Evolutionary conservation across 2,113 vertebrate species (phyloP).

Genomic region (Microcebus lehilahytsara): DNA sequence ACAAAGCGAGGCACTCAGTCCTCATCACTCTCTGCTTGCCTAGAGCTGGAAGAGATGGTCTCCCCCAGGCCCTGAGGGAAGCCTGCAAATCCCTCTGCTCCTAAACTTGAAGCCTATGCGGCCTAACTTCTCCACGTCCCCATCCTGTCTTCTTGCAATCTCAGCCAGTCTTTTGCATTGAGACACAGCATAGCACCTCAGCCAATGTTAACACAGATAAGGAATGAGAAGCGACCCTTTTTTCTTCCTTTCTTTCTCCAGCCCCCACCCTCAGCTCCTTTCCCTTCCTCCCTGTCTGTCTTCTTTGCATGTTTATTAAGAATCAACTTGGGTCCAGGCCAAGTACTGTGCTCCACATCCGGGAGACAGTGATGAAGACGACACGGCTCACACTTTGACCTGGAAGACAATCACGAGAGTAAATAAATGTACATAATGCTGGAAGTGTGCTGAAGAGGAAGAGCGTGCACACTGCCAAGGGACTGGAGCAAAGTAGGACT

Average conservation of each 20-base stretch:
- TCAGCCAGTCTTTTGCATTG: neutral
- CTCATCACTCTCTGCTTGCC: neutral
- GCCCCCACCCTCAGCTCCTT: neutral
- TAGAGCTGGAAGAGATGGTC: accelerated
- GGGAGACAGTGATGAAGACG: neutral
- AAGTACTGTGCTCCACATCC: too few relatives aligned
- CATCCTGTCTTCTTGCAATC: neutral
- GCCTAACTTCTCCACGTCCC: neutral
- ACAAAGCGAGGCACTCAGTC: neutral
- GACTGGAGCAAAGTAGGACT: neutral
- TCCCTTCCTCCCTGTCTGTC: neutral
- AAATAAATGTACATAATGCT: accelerated
- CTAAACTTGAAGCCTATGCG: neutral
- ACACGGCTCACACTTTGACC: neutral
- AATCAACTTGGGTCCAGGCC: neutral
- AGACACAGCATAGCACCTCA: neutral
- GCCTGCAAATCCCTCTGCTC: neutral
- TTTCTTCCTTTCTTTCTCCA: neutral
- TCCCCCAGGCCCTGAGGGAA: accelerated
- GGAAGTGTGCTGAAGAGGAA: neutral
- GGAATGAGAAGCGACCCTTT: neutral
- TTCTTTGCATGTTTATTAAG: neutral
- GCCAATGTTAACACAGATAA: neutral
- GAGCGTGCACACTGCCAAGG: accelerated
- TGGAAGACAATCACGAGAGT: neutral